phyloP scores from a whole-genome alignment of 2,113 vertebrate species.

The Carassius gibelio region DNA sequence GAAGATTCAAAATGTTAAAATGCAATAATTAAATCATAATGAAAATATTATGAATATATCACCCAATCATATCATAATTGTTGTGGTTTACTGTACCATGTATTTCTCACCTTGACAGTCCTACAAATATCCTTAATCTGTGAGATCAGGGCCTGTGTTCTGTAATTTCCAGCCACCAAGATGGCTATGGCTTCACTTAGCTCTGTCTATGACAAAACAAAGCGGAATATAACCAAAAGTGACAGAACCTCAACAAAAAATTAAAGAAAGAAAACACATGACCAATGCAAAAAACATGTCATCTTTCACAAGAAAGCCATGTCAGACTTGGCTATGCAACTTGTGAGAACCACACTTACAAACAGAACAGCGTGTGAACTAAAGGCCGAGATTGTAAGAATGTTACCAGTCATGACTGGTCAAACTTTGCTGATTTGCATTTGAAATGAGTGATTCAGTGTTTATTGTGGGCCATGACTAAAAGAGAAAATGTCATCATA shows the following conservation, averaged over 20 bases:
- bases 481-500: constrained; percentile 66
- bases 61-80: not conserved
- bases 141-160: constrained; percentile 83
- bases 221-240: not conserved
- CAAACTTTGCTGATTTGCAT: constrained; percentile 65
- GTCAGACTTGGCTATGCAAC: constrained; percentile 40
- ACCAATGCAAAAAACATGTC: constrained; percentile 36
- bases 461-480: constrained; percentile 43
- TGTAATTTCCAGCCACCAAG: constrained; percentile 87
- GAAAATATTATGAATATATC: constrained; percentile 12
- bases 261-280: not conserved
- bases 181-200: constrained; percentile 85
- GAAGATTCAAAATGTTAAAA: not conserved
- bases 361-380: constrained; percentile 46
- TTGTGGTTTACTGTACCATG: not conserved
- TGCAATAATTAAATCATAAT: not conserved
- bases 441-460: constrained; percentile 70
- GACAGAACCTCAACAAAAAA: constrained; percentile 1
- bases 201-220: constrained; percentile 76
- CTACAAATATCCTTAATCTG: constrained; percentile 88
- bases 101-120: constrained; percentile 79
- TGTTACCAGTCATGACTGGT: constrained; percentile 42
- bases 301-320: constrained; percentile 47
- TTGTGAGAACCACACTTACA: constrained; percentile 36
- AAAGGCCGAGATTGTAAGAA: constrained; percentile 38